Evolutionary conservation across 2,113 vertebrate species (phyloP).

Genomic region (Corydoras maculifer): DNA sequence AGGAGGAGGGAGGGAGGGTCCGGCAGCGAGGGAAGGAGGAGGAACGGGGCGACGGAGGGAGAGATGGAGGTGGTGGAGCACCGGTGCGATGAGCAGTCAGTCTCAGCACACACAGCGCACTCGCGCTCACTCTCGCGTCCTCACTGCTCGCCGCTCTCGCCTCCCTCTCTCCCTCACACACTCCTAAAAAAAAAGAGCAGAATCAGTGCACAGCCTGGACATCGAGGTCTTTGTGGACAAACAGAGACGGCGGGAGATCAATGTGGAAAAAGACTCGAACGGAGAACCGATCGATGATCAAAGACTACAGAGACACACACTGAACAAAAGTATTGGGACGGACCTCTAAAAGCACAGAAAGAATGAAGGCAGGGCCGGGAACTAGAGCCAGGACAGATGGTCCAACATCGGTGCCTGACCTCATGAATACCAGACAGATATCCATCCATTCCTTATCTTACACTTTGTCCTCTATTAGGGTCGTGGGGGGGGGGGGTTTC

Average conservation of each 20-base stretch:
- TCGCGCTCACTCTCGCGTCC: conserved; percentile 35
- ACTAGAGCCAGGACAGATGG: too few relatives aligned
- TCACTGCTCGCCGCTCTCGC: conserved; percentile 23
- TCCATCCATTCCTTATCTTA: too few relatives aligned
- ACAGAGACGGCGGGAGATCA: conserved; percentile 40
- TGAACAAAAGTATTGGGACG: too few relatives aligned
- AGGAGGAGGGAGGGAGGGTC: conserved; percentile 14
- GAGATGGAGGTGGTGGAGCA: conserved; percentile 56
- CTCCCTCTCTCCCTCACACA: background rate
- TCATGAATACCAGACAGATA: too few relatives aligned
- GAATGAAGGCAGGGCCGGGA: too few relatives aligned
- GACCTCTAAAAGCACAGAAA: too few relatives aligned
- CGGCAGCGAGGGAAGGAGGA: conserved; percentile 1
- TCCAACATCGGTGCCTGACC: too few relatives aligned
- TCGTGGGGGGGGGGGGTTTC: too few relatives aligned
- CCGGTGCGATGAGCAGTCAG: conserved; percentile 51
- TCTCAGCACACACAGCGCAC: conserved; percentile 36
- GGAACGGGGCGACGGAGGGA: conserved; percentile 24
- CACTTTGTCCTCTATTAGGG: too few relatives aligned
- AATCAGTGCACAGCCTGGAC: conserved; percentile 50
- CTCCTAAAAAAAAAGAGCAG: conserved; percentile 27
- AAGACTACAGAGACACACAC: too few relatives aligned
- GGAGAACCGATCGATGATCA: too few relatives aligned
- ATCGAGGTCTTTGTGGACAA: conserved; percentile 32
- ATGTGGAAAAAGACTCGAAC: background rate